Evolutionary conservation across 2,888 invertebrate species (phyloP).

Genomic region (Campaea margaritaria): DNA sequence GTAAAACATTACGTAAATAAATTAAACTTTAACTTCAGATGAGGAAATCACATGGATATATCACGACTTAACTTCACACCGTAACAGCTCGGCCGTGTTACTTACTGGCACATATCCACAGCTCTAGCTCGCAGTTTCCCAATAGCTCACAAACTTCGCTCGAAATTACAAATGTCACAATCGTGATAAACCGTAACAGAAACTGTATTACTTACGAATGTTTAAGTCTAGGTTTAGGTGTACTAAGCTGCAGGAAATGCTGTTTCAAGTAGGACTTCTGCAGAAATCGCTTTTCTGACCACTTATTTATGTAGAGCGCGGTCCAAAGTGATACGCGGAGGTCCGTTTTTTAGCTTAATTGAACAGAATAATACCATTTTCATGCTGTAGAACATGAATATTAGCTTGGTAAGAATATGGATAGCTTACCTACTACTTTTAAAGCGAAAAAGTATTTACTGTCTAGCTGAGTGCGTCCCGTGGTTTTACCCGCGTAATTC

Average conservation of each 20-base stretch:
- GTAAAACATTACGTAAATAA: not conserved
- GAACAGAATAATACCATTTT: too few relatives aligned
- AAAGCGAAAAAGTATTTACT: too few relatives aligned
- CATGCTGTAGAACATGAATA: not conserved
- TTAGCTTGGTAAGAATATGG: too few relatives aligned
- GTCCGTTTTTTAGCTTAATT: not conserved
- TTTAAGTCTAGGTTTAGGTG: not conserved
- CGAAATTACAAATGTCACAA: constrained; percentile 39
- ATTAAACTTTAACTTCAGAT: not conserved
- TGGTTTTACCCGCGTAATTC: too few relatives aligned
- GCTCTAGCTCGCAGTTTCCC: constrained; percentile 21
- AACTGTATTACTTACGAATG: constrained; percentile 18
- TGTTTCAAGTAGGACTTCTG: not conserved
- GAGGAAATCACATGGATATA: constrained; percentile 32
- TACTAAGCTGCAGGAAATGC: not conserved
- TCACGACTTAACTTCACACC: constrained; percentile 13
- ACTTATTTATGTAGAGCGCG: too few relatives aligned
- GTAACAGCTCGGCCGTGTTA: constrained; percentile 12
- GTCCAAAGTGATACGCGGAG: too few relatives aligned
- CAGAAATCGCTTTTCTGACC: too few relatives aligned
- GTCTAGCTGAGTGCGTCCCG: too few relatives aligned
- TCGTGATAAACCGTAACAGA: constrained; percentile 34
- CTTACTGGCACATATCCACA: constrained; percentile 16
- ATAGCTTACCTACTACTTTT: too few relatives aligned
- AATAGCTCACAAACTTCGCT: constrained; percentile 27